A percentile compares a stretch with the other conserved stretches of the same genome.
These are phyloP conservation scores for Zaprionus vittiger DNA, from an alignment of 1,140 invertebrate species.

Conservation along the genomic window DNA sequence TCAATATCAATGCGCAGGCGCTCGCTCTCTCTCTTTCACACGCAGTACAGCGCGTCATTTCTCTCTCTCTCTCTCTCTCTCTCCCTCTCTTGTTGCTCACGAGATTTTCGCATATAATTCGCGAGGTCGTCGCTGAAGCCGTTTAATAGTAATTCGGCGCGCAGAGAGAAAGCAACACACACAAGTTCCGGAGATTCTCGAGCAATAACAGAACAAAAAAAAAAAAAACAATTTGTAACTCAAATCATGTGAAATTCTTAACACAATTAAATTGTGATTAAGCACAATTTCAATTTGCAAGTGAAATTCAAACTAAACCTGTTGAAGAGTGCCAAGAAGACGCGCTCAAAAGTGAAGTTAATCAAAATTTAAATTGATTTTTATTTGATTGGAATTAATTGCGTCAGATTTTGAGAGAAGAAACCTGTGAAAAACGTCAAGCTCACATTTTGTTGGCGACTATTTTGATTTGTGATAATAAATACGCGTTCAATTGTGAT, in stretches of 20 bases:
- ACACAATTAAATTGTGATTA: constrained; percentile 45
- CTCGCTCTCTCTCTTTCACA: constrained; percentile 21
- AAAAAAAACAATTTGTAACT: constrained; percentile 18
- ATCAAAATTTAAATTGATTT: constrained; percentile 57
- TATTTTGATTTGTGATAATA: constrained; percentile 65
- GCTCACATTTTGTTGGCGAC: constrained; percentile 17
- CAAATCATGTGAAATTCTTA: constrained; percentile 36
- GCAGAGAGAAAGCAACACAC: constrained; percentile 75
- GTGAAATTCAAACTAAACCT: constrained; percentile 7
- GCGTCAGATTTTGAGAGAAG: constrained; percentile 44
- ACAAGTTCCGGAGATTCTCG: constrained; percentile 39
- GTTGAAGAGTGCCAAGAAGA: background rate
- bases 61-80: constrained; percentile 4
- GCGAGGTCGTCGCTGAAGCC: constrained; percentile 70
- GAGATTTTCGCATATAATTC: constrained; percentile 76
- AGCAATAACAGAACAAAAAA: constrained; percentile 19
- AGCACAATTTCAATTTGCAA: constrained; percentile 43
- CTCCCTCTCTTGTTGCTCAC: constrained; percentile 4
- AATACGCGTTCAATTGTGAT: constrained; percentile 48
- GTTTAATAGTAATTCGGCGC: constrained; percentile 76
- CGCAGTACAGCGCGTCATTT: constrained; percentile 1
- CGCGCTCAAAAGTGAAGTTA: constrained; percentile 21
- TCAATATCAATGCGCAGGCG: constrained; percentile 35
- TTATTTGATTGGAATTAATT: constrained; percentile 65
- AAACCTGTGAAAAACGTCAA: constrained; percentile 36